Evolutionary conservation across 1,140 invertebrate genomes (phyloP).

Genomic region (Monochamus saltuarius): DNA sequence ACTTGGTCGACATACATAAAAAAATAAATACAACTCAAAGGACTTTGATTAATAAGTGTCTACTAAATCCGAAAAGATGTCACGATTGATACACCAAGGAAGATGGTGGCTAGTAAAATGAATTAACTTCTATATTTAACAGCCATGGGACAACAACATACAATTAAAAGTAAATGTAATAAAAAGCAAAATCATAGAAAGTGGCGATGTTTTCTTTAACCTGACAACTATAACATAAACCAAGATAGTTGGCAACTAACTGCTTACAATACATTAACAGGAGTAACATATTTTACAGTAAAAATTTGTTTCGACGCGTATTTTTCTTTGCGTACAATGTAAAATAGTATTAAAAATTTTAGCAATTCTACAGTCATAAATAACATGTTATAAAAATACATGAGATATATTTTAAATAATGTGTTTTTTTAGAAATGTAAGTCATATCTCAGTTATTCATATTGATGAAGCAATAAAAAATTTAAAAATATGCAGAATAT

Average conservation of each 20-base stretch:
- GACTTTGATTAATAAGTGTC: no score
- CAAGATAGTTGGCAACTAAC: neutral
- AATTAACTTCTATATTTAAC: neutral
- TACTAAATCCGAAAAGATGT: no score
- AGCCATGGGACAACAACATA: neutral
- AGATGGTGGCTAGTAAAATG: no score
- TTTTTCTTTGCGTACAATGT: neutral
- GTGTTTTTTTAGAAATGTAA: neutral
- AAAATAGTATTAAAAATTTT: constrained; percentile 1
- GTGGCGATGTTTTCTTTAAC: neutral
- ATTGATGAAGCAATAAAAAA: no score
- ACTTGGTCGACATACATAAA: no score
- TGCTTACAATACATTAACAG: no score
- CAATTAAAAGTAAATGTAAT: neutral
- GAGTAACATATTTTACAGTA: neutral
- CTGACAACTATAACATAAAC: neutral
- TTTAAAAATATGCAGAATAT: no score
- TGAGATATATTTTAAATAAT: neutral
- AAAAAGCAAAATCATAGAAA: neutral
- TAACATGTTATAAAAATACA: neutral
- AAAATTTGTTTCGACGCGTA: neutral
- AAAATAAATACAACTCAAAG: no score
- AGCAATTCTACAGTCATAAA: neutral
- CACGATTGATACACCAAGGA: no score
- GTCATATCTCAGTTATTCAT: no score